These are phyloP conservation scores for Nibea albiflora DNA, from an alignment of 2,113 vertebrate genomes.

Conservation along the genomic window DNA sequence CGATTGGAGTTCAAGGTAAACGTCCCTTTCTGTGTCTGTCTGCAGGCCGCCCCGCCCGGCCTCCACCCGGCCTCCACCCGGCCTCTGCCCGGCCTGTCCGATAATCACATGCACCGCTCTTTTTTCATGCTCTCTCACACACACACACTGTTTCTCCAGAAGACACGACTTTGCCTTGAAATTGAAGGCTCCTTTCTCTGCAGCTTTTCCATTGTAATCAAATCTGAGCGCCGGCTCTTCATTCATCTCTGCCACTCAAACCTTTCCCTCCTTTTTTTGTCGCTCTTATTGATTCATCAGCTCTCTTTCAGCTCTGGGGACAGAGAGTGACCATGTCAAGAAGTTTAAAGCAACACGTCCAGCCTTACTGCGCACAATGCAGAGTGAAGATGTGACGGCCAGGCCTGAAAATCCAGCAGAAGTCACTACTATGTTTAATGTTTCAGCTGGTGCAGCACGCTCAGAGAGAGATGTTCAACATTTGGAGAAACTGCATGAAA, in stretches of 20 bases:
- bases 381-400: not conserved
- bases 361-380: slow-evolving; percentile 23
- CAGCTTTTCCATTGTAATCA: slow-evolving; percentile 45
- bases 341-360: slow-evolving; percentile 62
- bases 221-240: slow-evolving; percentile 41
- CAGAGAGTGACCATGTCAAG: slow-evolving; percentile 24
- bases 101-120: slow-evolving; percentile 77
- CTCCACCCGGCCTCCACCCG: slow-evolving; percentile 15
- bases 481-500: not conserved
- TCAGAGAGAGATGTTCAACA: not conserved
- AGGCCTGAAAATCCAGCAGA: not conserved
- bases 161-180: slow-evolving; percentile 47
- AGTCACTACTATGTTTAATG: not conserved
- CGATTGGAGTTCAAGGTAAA: slow-evolving; percentile 86
- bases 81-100: slow-evolving; percentile 1
- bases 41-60: slow-evolving; percentile 17
- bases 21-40: slow-evolving; percentile 67
- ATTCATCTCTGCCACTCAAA: slow-evolving; percentile 52
- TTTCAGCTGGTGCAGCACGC: not conserved
- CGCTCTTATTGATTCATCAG: slow-evolving; percentile 49
- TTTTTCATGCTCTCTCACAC: slow-evolving; percentile 59
- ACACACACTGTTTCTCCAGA: not conserved
- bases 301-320: slow-evolving; percentile 18
- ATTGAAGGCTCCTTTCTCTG: slow-evolving; percentile 52
- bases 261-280: slow-evolving; percentile 59